Conservation (phyloP, 2,797 vertebrate genomes). For the Meriones psammophilus region DNA sequence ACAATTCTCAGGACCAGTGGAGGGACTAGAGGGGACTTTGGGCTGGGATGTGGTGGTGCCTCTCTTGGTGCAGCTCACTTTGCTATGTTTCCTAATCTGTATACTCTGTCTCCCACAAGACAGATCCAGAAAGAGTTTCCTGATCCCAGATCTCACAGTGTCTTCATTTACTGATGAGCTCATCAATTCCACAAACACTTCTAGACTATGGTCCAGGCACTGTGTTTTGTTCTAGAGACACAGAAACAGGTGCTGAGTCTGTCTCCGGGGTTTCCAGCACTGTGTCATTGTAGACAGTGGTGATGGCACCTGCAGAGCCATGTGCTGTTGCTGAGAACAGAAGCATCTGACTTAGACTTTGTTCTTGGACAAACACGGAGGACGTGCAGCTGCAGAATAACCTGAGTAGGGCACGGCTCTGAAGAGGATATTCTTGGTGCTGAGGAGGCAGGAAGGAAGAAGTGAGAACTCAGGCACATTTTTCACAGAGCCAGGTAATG, state of each 20-base stretch:
- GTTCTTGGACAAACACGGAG: not conserved
- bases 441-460: not conserved
- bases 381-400: conserved; percentile 11
- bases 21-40: too few relatives aligned
- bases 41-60: not conserved
- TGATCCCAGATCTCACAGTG: not conserved
- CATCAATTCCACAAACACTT: not conserved
- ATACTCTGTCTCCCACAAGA: not conserved
- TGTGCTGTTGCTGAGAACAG: not conserved
- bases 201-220: not conserved
- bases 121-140: not conserved
- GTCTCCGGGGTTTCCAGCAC: not conserved
- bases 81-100: not conserved
- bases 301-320: not conserved
- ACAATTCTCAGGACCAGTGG: not conserved
- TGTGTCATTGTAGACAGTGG: not conserved
- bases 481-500: not conserved
- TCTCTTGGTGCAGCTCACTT: not conserved
- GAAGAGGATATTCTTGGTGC: not conserved
- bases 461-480: not conserved
- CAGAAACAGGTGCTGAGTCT: not conserved
- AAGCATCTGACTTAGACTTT: not conserved
- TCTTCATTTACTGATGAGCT: not conserved
- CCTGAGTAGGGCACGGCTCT: conserved; percentile 6
- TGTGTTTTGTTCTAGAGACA: not conserved